These are phyloP conservation scores for Orthosia gothica DNA, from an alignment of 2,888 invertebrate genomes.

Conservation along the genomic window DNA sequence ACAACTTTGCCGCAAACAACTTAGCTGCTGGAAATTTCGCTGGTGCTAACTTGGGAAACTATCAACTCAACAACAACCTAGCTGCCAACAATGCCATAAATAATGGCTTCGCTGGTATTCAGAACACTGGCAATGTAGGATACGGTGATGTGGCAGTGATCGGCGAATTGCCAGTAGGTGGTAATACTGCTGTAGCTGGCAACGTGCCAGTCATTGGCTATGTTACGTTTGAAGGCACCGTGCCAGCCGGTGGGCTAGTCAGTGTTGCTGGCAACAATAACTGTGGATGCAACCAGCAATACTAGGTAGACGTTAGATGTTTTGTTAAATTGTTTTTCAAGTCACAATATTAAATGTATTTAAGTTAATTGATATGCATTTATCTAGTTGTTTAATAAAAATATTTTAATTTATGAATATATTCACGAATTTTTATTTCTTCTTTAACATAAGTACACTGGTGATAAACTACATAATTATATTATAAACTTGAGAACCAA, in stretches of 20 bases:
- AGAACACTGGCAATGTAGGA: slow-evolving; percentile 66
- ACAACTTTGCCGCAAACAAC: slow-evolving; percentile 29
- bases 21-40: slow-evolving; percentile 32
- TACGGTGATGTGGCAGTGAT: slow-evolving; percentile 79
- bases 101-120: slow-evolving; percentile 22
- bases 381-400: slow-evolving; percentile 27
- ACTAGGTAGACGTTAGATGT: slow-evolving; percentile 48
- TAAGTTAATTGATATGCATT: slow-evolving; percentile 11
- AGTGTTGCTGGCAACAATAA: slow-evolving; percentile 80
- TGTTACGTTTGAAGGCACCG: slow-evolving; percentile 84
- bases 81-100: slow-evolving; percentile 33
- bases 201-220: slow-evolving; percentile 87
- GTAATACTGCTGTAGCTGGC: slow-evolving; percentile 80
- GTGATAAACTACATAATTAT: no score
- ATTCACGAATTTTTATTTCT: neutral
- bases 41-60: slow-evolving; percentile 31
- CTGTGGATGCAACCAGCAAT: slow-evolving; percentile 72
- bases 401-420: slow-evolving; percentile 55
- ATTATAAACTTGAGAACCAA: no score
- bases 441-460: no score
- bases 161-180: slow-evolving; percentile 83
- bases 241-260: slow-evolving; percentile 85
- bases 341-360: slow-evolving; percentile 24
- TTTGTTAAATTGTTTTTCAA: neutral
- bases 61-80: slow-evolving; percentile 35